Percentiles rank a stretch among this genome's conserved stretches.
phyloP scores from a whole-genome alignment of 2,113 vertebrate species.

The Dasyurus viverrinus region DNA sequence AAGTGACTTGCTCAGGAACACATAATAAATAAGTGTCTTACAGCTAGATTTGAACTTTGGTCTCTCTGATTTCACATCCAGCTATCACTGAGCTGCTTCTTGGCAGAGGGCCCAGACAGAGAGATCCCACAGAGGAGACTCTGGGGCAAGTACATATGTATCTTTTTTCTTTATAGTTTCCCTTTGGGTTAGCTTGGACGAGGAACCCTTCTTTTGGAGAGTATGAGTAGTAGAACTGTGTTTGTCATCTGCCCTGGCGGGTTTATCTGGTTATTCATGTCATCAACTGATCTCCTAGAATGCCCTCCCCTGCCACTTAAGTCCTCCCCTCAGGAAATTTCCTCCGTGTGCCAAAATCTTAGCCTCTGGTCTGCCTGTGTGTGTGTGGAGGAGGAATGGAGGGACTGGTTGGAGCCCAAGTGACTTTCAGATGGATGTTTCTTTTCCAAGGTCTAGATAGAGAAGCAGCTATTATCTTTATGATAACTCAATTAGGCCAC shows the following conservation, averaged over 20 bases:
- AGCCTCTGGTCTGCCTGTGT: not conserved
- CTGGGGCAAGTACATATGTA: not conserved
- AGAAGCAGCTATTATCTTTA: constrained; percentile 81
- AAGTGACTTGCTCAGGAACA: not conserved
- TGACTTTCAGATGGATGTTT: constrained; percentile 66
- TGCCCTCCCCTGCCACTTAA: not conserved
- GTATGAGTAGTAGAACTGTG: not conserved
- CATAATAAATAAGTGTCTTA: not conserved
- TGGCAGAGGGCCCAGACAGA: not conserved
- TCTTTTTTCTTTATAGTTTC: not conserved
- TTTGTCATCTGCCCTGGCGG: not conserved
- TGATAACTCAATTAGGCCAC: constrained; percentile 84
- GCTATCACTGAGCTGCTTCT: not conserved
- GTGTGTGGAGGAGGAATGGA: not conserved
- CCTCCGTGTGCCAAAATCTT: constrained; percentile 25
- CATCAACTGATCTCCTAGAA: not conserved
- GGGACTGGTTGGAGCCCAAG: constrained; percentile 58
- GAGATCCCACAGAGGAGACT: not conserved
- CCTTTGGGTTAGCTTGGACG: not conserved
- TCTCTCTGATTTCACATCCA: not conserved
- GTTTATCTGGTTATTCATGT: not conserved
- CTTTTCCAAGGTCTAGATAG: constrained; percentile 72
- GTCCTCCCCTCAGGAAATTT: not conserved
- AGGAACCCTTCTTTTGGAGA: not conserved
- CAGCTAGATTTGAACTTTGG: not conserved